These are phyloP conservation scores for Formicarius rufipectus DNA, from an alignment of 2,113 vertebrate species.

Conservation along the genomic window DNA sequence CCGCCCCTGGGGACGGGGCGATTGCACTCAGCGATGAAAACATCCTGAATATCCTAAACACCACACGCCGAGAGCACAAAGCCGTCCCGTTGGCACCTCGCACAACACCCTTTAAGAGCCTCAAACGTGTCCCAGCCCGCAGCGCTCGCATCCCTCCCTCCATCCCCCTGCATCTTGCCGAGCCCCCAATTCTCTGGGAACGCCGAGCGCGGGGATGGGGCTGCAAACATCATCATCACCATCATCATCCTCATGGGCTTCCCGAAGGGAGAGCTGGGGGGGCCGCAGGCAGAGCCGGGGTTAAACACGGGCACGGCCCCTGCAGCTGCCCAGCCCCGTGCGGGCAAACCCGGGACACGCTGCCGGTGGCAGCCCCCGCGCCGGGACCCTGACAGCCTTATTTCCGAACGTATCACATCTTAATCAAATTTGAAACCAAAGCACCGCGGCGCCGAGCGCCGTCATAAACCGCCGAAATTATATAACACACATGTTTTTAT, in stretches of 20 bases:
- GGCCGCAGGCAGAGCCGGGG: slow-evolving; percentile 45
- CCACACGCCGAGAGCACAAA: rapidly evolving
- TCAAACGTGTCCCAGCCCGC: background rate
- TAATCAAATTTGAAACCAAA: slow-evolving; percentile 76
- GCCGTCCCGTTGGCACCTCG: rapidly evolving
- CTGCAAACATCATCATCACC: no score
- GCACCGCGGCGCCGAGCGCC: slow-evolving; percentile 58
- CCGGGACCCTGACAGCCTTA: slow-evolving; percentile 58
- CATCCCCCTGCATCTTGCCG: background rate
- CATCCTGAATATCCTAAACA: rapidly evolving
- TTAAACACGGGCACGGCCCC: slow-evolving; percentile 53
- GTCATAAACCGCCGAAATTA: slow-evolving; percentile 75
- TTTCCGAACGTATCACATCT: slow-evolving; percentile 75
- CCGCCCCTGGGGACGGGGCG: background rate
- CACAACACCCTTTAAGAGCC: background rate
- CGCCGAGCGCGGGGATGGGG: background rate
- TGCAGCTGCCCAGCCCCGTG: background rate
- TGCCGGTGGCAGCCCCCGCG: slow-evolving; percentile 43
- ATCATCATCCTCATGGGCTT: no score
- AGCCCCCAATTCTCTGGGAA: background rate
- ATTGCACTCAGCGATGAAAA: rapidly evolving
- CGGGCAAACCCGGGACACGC: slow-evolving; percentile 48
- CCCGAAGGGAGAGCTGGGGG: no score
- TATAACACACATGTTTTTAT: slow-evolving; percentile 84
- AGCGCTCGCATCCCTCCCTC: no score